Conservation (phyloP, 2,113 vertebrate genomes). For the Urocynchramus pylzowi region DNA sequence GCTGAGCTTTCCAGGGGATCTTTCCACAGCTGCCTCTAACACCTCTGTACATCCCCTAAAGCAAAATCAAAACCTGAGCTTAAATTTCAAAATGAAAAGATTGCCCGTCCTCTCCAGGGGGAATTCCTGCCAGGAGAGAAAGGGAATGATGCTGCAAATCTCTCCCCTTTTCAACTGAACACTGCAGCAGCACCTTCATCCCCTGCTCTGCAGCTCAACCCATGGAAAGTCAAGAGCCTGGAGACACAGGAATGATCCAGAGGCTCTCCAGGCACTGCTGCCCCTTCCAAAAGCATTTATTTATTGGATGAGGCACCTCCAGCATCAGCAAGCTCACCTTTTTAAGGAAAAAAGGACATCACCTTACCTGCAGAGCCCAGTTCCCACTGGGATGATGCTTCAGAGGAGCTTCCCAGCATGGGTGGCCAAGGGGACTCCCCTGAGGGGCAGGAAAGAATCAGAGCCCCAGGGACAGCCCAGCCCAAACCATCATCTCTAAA, state of each 20-base stretch:
- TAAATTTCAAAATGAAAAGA: neutral
- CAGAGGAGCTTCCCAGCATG: neutral
- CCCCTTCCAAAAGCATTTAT: accelerated
- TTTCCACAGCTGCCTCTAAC: neutral
- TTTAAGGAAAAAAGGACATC: neutral
- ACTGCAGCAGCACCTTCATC: neutral
- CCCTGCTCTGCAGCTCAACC: neutral
- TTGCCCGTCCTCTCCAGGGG: neutral
- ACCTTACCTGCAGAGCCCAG: neutral
- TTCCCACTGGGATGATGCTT: accelerated
- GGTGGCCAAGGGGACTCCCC: neutral
- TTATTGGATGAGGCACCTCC: neutral
- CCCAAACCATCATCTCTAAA: neutral
- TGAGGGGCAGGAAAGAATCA: neutral
- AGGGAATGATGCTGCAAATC: neutral
- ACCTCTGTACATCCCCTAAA: neutral
- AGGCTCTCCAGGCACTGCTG: neutral
- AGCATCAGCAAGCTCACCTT: neutral
- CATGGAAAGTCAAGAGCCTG: neutral
- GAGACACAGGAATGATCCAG: neutral
- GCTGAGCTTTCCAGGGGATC: neutral
- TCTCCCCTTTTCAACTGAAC: neutral
- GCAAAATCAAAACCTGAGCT: neutral
- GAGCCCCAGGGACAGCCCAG: neutral
- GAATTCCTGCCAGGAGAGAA: neutral